Evolutionary conservation across 2,888 invertebrate genomes (phyloP).

Genomic region (Acanthopleura granulata): DNA sequence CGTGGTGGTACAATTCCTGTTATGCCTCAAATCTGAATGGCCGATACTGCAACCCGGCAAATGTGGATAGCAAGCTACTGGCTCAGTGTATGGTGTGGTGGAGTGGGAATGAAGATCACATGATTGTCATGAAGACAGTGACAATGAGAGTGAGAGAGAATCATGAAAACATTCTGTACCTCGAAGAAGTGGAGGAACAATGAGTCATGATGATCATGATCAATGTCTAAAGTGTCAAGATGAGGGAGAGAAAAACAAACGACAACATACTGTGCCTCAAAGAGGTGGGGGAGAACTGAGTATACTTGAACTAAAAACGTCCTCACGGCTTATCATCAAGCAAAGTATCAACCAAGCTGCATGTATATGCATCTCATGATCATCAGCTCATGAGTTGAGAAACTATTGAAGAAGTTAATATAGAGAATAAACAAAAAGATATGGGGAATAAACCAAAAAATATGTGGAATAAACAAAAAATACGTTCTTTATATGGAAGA

Average conservation of each 20-base stretch:
- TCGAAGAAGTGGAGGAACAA: not conserved
- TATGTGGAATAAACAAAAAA: too few relatives aligned
- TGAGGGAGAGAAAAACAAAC: not conserved
- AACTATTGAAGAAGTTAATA: too few relatives aligned
- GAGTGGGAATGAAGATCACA: not conserved
- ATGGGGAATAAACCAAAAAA: too few relatives aligned
- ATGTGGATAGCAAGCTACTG: not conserved
- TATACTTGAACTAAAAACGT: too few relatives aligned
- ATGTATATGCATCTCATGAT: too few relatives aligned
- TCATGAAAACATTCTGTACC: not conserved
- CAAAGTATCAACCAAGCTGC: too few relatives aligned
- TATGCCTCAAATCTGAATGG: slow-evolving; percentile 20
- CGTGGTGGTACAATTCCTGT: slow-evolving; percentile 22
- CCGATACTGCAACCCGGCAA: slow-evolving; percentile 4
- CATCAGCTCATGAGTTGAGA: too few relatives aligned
- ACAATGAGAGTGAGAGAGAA: not conserved
- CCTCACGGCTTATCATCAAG: too few relatives aligned
- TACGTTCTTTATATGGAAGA: too few relatives aligned
- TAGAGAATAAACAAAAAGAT: too few relatives aligned
- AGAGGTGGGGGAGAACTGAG: not conserved
- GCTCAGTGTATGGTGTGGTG: slow-evolving; percentile 15
- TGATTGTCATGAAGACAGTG: slow-evolving; percentile 6
- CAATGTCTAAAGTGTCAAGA: not conserved
- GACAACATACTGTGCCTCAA: not conserved
- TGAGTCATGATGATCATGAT: not conserved